phyloP scores from a whole-genome alignment of 1,140 invertebrate genomes.

The Leptopilina boulardi region DNA sequence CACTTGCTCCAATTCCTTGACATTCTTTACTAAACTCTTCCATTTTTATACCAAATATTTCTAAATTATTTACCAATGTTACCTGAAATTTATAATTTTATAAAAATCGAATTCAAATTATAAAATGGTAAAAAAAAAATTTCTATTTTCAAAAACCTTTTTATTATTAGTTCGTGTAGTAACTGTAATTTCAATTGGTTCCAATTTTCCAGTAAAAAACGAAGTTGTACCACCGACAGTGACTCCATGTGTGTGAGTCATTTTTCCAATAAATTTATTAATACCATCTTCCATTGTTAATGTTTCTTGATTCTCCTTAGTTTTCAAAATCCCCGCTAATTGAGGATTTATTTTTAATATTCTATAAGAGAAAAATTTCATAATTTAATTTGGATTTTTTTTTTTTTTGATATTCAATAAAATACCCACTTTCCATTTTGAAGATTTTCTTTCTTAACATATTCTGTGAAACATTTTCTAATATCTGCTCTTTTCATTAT shows the following conservation, averaged over 20 bases:
- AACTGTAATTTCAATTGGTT: slow-evolving; percentile 87
- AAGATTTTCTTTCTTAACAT: slow-evolving; percentile 86
- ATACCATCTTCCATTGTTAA: slow-evolving; percentile 86
- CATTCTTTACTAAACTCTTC: slow-evolving; percentile 88
- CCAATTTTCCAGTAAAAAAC: slow-evolving; percentile 84
- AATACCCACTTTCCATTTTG: slow-evolving; percentile 75
- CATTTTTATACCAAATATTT: slow-evolving; percentile 88
- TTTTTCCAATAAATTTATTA: slow-evolving; percentile 81
- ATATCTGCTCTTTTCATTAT: slow-evolving; percentile 82
- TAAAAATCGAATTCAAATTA: slow-evolving; percentile 30
- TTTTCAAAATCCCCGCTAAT: slow-evolving; percentile 70
- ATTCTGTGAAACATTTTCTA: slow-evolving; percentile 84
- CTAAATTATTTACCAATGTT: slow-evolving; percentile 91
- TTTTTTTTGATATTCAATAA: slow-evolving; percentile 22
- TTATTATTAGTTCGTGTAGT: slow-evolving; percentile 90
- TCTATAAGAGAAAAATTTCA: slow-evolving; percentile 64
- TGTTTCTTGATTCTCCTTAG: slow-evolving; percentile 70
- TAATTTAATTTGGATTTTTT: slow-evolving; percentile 35
- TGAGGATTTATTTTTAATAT: slow-evolving; percentile 78
- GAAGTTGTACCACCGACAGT: slow-evolving; percentile 77
- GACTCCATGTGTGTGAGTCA: slow-evolving; percentile 87
- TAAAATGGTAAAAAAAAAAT: slow-evolving; percentile 24
- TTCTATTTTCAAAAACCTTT: slow-evolving; percentile 80
- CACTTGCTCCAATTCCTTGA: slow-evolving; percentile 91
- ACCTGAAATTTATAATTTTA: slow-evolving; percentile 77